Evolutionary conservation across 2,888 invertebrate species (phyloP).

Genomic region (Carpatolechia fugitivella): DNA sequence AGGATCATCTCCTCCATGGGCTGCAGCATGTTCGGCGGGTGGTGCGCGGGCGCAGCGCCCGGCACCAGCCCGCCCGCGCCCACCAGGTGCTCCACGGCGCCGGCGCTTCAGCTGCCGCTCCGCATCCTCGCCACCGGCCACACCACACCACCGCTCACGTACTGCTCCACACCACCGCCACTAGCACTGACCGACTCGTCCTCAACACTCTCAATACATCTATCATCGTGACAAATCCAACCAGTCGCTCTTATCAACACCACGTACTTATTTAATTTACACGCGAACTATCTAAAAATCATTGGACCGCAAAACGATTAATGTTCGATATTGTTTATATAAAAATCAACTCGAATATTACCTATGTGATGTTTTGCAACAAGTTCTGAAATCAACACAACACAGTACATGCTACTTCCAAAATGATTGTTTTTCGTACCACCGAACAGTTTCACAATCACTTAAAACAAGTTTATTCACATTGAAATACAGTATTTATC

Average conservation of each 20-base stretch:
- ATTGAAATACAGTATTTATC: neutral
- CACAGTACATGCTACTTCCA: constrained; percentile 21
- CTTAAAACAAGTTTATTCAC: neutral
- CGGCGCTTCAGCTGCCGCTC: constrained; percentile 54
- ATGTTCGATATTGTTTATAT: constrained; percentile 9
- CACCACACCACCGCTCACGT: constrained; percentile 49
- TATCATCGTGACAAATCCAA: constrained; percentile 52
- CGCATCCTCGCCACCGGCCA: constrained; percentile 39
- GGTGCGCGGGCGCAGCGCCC: constrained; percentile 78
- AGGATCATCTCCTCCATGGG: constrained; percentile 85
- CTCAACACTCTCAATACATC: constrained; percentile 54
- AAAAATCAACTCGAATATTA: constrained; percentile 9
- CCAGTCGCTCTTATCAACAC: constrained; percentile 9
- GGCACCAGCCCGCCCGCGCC: constrained; percentile 84
- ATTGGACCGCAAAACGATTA: neutral
- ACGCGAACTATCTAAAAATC: constrained; percentile 1
- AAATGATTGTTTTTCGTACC: constrained; percentile 24
- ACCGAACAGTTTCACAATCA: neutral
- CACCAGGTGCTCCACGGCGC: constrained; percentile 87
- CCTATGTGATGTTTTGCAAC: constrained; percentile 61
- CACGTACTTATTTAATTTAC: neutral
- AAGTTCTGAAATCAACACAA: constrained; percentile 51
- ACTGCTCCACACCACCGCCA: constrained; percentile 59
- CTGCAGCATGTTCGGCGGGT: constrained; percentile 82
- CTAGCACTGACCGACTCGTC: constrained; percentile 55